Percentiles rank a stretch among this genome's conserved stretches.
Conservation (phyloP, 2,888 invertebrate genomes). For the Melanostoma mellinum region DNA sequence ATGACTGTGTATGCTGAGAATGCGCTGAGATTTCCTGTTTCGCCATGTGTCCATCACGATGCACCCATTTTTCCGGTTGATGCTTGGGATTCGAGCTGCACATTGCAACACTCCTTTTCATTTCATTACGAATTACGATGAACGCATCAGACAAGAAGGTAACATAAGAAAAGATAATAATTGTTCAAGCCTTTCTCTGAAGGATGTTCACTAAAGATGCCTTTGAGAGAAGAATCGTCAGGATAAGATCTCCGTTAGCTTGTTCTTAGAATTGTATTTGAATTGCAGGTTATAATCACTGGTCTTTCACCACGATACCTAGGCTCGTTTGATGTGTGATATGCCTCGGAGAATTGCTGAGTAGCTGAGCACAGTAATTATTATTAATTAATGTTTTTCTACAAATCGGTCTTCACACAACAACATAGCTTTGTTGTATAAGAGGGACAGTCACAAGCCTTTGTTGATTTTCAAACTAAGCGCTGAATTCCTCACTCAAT, state of each 20-base stretch:
- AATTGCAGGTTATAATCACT: too few relatives aligned
- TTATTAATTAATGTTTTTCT: too few relatives aligned
- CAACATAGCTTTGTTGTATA: too few relatives aligned
- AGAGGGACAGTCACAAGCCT: too few relatives aligned
- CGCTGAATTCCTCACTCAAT: too few relatives aligned
- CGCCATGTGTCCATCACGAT: slow-evolving; percentile 7
- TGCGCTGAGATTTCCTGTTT: slow-evolving; percentile 48
- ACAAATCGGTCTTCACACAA: too few relatives aligned
- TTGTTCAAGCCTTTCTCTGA: slow-evolving; percentile 19
- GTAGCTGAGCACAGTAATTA: too few relatives aligned
- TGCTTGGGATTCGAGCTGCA: background rate
- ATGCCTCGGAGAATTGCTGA: too few relatives aligned
- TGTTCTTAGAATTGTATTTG: slow-evolving; percentile 17
- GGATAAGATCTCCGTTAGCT: slow-evolving; percentile 21
- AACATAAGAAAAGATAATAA: slow-evolving; percentile 49
- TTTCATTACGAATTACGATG: background rate
- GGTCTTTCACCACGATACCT: too few relatives aligned
- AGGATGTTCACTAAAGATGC: slow-evolving; percentile 36
- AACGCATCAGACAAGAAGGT: slow-evolving; percentile 37
- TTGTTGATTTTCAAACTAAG: too few relatives aligned
- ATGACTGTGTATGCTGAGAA: slow-evolving; percentile 29
- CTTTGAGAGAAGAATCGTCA: background rate
- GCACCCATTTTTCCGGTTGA: slow-evolving; percentile 20
- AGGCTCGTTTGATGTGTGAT: too few relatives aligned
- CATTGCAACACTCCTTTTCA: slow-evolving; percentile 31